These are phyloP conservation scores for Napeogenes inachia DNA, from an alignment of 2,888 invertebrate genomes.

Conservation along the genomic window DNA sequence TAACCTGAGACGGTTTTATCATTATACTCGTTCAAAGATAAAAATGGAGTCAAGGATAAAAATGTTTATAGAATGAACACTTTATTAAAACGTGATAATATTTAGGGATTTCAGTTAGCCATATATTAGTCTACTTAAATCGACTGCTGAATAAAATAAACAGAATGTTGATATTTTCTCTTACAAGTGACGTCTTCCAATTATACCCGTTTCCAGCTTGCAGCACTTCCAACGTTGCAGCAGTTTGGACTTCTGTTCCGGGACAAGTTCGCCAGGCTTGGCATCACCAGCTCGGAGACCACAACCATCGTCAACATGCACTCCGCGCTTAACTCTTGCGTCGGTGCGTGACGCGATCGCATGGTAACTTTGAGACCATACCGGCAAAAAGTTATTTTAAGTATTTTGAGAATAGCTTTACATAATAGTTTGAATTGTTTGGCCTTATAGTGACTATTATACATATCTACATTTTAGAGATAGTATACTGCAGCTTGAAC, in stretches of 20 bases:
- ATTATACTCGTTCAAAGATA: background rate
- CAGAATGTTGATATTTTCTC: too few species aligned
- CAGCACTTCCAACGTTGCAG: constrained; percentile 81
- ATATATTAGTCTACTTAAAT: too few species aligned
- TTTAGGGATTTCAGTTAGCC: too few species aligned
- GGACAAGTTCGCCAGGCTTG: constrained; percentile 78
- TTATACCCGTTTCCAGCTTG: constrained; percentile 74
- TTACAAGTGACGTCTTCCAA: too few species aligned
- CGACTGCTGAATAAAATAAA: too few species aligned
- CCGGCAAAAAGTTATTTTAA: constrained; percentile 29
- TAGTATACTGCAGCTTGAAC: too few species aligned
- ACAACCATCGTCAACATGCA: constrained; percentile 85
- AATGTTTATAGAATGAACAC: background rate
- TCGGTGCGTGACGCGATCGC: constrained; percentile 79
- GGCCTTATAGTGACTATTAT: too few species aligned
- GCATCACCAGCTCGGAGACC: constrained; percentile 81
- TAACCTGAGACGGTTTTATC: background rate
- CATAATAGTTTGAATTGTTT: background rate
- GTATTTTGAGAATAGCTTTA: background rate
- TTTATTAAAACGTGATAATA: too few species aligned
- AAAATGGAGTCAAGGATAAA: constrained; percentile 1
- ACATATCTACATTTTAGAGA: too few species aligned
- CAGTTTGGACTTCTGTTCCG: constrained; percentile 85
- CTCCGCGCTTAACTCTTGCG: constrained; percentile 82
- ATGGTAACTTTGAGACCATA: constrained; percentile 71